phyloP scores from a whole-genome alignment of 2,888 invertebrate genomes.

The Drosophila meridiana region DNA sequence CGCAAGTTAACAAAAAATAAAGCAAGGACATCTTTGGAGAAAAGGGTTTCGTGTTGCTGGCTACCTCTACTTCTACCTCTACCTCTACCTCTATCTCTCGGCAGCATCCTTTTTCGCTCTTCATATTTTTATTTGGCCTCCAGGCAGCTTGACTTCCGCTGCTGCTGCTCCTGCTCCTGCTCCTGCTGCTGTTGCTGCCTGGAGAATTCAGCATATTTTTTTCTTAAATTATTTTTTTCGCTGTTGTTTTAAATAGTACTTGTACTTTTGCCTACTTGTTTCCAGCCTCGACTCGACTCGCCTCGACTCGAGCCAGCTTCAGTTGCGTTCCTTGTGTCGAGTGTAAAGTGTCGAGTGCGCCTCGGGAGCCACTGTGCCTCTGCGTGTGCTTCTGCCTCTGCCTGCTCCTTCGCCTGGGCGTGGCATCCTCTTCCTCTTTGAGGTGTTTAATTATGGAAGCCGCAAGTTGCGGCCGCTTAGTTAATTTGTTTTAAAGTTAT shows the following conservation, averaged over 20 bases:
- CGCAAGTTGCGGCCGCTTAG: constrained; percentile 60
- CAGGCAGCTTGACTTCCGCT: constrained; percentile 40
- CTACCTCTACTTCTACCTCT: constrained; percentile 6
- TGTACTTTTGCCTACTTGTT: constrained; percentile 54
- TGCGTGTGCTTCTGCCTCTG: not conserved
- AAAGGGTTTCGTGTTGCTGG: constrained; percentile 58
- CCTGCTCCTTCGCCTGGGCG: not conserved
- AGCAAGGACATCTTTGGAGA: constrained; percentile 27
- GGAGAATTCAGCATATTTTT: constrained; percentile 37
- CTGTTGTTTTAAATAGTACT: constrained; percentile 73
- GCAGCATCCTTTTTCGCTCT: constrained; percentile 20
- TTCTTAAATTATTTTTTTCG: constrained; percentile 32
- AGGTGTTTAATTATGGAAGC: constrained; percentile 65
- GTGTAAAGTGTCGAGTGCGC: constrained; percentile 47
- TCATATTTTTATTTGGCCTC: constrained; percentile 60
- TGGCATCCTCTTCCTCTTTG: constrained; percentile 14
- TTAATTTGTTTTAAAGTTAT: constrained; percentile 71
- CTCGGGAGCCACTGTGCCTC: not conserved
- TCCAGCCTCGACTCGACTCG: constrained; percentile 22
- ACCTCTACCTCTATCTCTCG: not conserved
- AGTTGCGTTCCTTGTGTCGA: constrained; percentile 43
- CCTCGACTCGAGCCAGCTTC: constrained; percentile 46
- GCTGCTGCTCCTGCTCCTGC: constrained; percentile 1
- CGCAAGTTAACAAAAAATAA: not conserved
- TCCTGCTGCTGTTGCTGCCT: constrained; percentile 6